Evolutionary conservation across 2,888 invertebrate species (phyloP).

Genomic region (Thereva nobilitata): DNA sequence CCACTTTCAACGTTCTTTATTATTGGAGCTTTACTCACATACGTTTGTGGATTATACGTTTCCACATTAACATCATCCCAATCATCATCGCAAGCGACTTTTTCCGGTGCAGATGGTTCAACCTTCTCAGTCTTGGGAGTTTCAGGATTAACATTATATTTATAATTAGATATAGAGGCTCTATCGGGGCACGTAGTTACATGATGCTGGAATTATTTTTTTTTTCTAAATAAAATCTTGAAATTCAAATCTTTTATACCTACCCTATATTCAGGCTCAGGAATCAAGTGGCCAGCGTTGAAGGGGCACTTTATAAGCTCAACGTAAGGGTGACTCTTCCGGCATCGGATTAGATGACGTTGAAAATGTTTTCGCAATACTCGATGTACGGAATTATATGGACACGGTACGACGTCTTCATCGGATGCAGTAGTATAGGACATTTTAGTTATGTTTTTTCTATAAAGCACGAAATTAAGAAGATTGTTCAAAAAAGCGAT

Average conservation of each 20-base stretch:
- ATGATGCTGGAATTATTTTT: constrained; percentile 13
- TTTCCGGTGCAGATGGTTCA: constrained; percentile 10
- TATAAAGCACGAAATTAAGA: no score
- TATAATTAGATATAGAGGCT: constrained; percentile 15
- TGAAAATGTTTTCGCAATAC: constrained; percentile 62
- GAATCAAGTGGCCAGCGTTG: constrained; percentile 62
- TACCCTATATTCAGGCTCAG: constrained; percentile 62
- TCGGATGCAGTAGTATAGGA: not conserved
- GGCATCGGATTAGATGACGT: constrained; percentile 64
- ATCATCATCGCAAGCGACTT: constrained; percentile 25
- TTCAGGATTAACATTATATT: constrained; percentile 5
- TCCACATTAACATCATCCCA: constrained; percentile 10
- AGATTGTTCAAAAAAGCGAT: no score
- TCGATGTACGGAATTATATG: constrained; percentile 63
- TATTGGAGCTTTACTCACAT: not conserved
- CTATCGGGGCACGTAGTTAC: constrained; percentile 19
- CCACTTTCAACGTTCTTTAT: not conserved
- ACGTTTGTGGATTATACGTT: constrained; percentile 9
- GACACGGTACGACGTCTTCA: constrained; percentile 60
- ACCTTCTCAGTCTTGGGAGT: constrained; percentile 5
- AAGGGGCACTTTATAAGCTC: constrained; percentile 62
- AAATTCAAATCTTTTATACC: constrained; percentile 32
- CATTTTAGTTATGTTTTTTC: not conserved
- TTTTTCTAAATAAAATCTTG: no score
- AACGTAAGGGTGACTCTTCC: constrained; percentile 59